These are phyloP conservation scores for Antheraea pernyi DNA, from an alignment of 1,140 invertebrate genomes.

Conservation along the genomic window DNA sequence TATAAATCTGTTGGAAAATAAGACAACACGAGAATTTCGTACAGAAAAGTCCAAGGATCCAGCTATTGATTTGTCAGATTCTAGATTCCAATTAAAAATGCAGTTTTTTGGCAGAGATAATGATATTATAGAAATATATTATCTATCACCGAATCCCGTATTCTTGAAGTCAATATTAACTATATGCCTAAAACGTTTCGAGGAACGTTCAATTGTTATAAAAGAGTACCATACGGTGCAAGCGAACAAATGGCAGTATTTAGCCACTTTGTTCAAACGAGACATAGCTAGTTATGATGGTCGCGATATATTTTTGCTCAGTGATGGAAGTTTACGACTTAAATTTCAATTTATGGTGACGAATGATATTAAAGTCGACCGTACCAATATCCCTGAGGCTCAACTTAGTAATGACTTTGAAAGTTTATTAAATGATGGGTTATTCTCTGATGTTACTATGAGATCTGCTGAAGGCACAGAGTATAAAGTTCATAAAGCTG, in stretches of 20 bases:
- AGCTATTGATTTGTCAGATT: conserved; percentile 28
- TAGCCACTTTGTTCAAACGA: conserved; percentile 60
- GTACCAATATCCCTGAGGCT: conserved; percentile 45
- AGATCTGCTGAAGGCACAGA: conserved; percentile 60
- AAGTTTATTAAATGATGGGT: conserved; percentile 55
- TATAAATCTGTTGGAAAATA: conserved; percentile 53
- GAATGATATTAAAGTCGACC: conserved; percentile 63
- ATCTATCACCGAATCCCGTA: conserved; percentile 55
- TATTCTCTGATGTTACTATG: conserved; percentile 68
- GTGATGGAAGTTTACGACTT: conserved; percentile 59
- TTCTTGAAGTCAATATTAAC: conserved; percentile 67
- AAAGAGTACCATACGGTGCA: conserved; percentile 66
- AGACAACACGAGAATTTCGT: conserved; percentile 58
- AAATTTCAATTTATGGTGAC: conserved; percentile 68
- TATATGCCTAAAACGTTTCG: conserved; percentile 62
- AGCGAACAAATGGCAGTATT: conserved; percentile 68
- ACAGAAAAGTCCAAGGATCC: conserved; percentile 51
- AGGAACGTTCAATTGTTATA: conserved; percentile 63
- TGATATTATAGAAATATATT: conserved; percentile 68
- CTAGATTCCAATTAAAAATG: conserved; percentile 65
- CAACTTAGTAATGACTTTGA: conserved; percentile 66
- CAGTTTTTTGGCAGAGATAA: conserved; percentile 63
- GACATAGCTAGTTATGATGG: conserved; percentile 57
- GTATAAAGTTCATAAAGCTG: conserved; percentile 67
- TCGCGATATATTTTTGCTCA: conserved; percentile 49